Evolutionary conservation across 2,888 invertebrate species (phyloP).

Genomic region (Psylliodes chrysocephalus): DNA sequence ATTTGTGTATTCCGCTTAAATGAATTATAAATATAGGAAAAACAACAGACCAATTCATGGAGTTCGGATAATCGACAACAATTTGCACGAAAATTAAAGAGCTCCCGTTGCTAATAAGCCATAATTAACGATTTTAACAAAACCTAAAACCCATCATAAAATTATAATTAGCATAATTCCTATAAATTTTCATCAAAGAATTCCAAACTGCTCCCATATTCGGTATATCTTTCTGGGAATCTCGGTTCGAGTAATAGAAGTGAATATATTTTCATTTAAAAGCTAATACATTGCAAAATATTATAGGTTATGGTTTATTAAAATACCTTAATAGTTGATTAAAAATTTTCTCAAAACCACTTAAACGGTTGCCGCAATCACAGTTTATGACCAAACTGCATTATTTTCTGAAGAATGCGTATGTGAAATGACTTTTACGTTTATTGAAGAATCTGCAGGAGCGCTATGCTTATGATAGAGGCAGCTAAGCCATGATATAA

Average conservation of each 20-base stretch:
- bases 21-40: too few relatives aligned
- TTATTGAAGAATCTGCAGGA: slow-evolving; percentile 13
- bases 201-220: slow-evolving; percentile 28
- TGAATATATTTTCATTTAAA: slow-evolving; percentile 35
- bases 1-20: too few relatives aligned
- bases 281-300: slow-evolving; percentile 37
- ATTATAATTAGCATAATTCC: slow-evolving; percentile 28
- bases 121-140: slow-evolving; percentile 9
- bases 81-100: too few relatives aligned
- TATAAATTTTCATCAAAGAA: slow-evolving; percentile 26
- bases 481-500: neutral
- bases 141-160: slow-evolving; percentile 25
- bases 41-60: too few relatives aligned
- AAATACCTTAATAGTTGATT: slow-evolving; percentile 36
- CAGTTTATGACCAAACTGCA: slow-evolving; percentile 32
- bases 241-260: slow-evolving; percentile 24
- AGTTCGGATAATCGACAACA: too few relatives aligned
- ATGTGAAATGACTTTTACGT: slow-evolving; percentile 18
- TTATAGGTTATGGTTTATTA: slow-evolving; percentile 33
- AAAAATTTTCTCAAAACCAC: slow-evolving; percentile 33
- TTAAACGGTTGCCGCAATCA: slow-evolving; percentile 32
- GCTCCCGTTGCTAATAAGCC: neutral
- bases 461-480: neutral
- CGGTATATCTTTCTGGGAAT: slow-evolving; percentile 32
- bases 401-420: slow-evolving; percentile 28